Evolutionary conservation across 2,888 invertebrate genomes (phyloP).

Genomic region (Metallyticus violacea): DNA sequence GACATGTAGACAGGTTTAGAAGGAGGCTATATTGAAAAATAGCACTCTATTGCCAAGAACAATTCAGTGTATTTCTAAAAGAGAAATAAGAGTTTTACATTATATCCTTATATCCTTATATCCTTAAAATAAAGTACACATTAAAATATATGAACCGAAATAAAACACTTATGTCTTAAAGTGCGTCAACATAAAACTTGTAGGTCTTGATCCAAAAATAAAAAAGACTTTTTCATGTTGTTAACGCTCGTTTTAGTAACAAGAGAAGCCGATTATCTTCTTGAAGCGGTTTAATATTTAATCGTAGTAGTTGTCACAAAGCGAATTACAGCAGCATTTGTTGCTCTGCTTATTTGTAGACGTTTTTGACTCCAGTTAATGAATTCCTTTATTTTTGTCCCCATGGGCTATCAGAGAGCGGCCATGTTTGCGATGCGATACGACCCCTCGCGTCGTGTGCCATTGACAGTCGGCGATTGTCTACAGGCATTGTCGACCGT

Average conservation of each 20-base stretch:
- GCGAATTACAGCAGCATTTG: not conserved
- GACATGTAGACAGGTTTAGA: too few relatives aligned
- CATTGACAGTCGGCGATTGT: constrained; percentile 5
- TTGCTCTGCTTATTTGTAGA: constrained; percentile 15
- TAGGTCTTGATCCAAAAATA: not conserved
- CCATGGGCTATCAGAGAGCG: not conserved
- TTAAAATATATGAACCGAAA: too few relatives aligned
- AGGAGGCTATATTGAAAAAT: too few relatives aligned
- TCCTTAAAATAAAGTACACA: too few relatives aligned
- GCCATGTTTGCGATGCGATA: constrained; percentile 1
- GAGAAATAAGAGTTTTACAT: too few relatives aligned
- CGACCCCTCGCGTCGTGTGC: not conserved
- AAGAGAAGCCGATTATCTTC: not conserved
- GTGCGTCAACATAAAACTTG: too few relatives aligned
- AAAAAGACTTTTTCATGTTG: not conserved
- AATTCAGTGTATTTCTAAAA: too few relatives aligned
- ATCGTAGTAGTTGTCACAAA: not conserved
- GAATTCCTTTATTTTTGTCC: not conserved
- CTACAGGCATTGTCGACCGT: not conserved
- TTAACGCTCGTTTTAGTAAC: too few relatives aligned
- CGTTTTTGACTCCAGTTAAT: constrained; percentile 14
- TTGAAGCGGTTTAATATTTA: not conserved
- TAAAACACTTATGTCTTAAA: too few relatives aligned
- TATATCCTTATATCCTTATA: too few relatives aligned
- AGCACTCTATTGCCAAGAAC: too few relatives aligned